These are phyloP conservation scores for Pseudopodoces humilis DNA, from an alignment of 2,113 vertebrate species.

Conservation along the genomic window DNA sequence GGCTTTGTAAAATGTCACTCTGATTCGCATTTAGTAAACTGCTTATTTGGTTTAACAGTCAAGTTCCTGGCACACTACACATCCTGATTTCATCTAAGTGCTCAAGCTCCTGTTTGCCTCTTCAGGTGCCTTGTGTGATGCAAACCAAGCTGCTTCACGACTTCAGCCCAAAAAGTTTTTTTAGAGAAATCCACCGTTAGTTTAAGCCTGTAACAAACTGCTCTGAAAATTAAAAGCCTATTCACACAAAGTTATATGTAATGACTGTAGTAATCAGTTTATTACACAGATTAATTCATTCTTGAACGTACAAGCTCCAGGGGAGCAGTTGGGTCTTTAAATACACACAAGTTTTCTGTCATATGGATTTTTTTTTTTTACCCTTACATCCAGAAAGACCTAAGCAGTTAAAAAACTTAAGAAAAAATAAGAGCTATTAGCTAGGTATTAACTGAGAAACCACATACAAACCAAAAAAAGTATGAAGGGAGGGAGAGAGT, in stretches of 20 bases:
- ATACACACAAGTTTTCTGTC: constrained; percentile 98
- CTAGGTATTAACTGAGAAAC: constrained; percentile 95
- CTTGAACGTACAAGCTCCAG: constrained; percentile 97
- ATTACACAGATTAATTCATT: constrained; percentile 99
- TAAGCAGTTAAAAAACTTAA: constrained; percentile 90
- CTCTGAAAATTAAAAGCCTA: constrained; percentile 78
- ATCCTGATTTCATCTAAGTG: constrained; percentile 49
- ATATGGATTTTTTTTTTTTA: constrained; percentile 84
- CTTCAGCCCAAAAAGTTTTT: constrained; percentile 58
- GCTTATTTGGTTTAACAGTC: constrained; percentile 73
- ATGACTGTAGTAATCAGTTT: constrained; percentile 95
- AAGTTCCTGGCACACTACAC: constrained; percentile 64
- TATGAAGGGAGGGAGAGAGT: constrained; percentile 72
- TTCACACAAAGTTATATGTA: constrained; percentile 82
- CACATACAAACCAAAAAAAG: constrained; percentile 86
- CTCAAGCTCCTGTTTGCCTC: constrained; percentile 49
- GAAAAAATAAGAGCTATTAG: constrained; percentile 94
- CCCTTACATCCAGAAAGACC: constrained; percentile 94
- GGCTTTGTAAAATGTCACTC: constrained; percentile 64
- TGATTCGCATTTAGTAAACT: constrained; percentile 65
- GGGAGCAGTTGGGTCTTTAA: constrained; percentile 98
- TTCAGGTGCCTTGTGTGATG: constrained; percentile 50
- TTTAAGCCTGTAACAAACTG: constrained; percentile 66
- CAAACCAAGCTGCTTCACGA: constrained; percentile 63
- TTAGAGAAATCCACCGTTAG: constrained; percentile 57